Base-by-base conservation (phyloP, 2,113 vertebrate species). In the Pterocles gutturalis region DNA sequence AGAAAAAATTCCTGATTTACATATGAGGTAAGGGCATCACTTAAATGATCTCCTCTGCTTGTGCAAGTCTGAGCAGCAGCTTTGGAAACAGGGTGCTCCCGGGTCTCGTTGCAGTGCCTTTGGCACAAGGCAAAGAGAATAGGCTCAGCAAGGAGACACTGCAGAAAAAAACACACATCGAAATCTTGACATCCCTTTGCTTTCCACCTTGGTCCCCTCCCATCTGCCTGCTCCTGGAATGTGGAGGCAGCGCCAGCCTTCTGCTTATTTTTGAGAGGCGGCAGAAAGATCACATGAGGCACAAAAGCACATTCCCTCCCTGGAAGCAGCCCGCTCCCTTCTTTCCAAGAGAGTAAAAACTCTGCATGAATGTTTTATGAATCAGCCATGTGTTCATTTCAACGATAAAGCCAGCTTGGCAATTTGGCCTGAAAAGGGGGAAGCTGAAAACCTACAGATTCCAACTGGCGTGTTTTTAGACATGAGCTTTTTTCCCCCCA, bases 321-420 rank as follows among this genome's bases (percentile, higher is more conserved):
- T 96, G 83, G 91, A 96, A 95, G 88, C 89, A 90, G 85, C 62
- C 49, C 6, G 24, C 43, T 94, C 69, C 67, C 79, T 83, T 67
- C 89, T 88, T 92, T 96, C 91, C 89, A 96, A 92, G 57, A 79
- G 72, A 87, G 76, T 84, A 72, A 89, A 95, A 95, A 62, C 43
- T 67, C 84, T 76, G 90, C 88, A 26, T 66, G 65, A 92, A 95
- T 83, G 88, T 86, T 96, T 96, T 93, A 94, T 96, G 92, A 95
- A 91, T 95, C 94, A 97, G 95, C 48, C 29, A 2, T 83, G 93
- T 88, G 89, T 89, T 92, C 93, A 73, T 89, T 94, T 94, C 90
- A 89, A 61, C 3, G 17, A 85, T 72, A 85, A 97, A 95, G 85
- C 80, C 85, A 89, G 89, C 89, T 95, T 96, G 87, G 94, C 89